These are phyloP conservation scores for Odontesthes bonariensis DNA, from an alignment of 2,113 vertebrate genomes.

Conservation along the genomic window DNA sequence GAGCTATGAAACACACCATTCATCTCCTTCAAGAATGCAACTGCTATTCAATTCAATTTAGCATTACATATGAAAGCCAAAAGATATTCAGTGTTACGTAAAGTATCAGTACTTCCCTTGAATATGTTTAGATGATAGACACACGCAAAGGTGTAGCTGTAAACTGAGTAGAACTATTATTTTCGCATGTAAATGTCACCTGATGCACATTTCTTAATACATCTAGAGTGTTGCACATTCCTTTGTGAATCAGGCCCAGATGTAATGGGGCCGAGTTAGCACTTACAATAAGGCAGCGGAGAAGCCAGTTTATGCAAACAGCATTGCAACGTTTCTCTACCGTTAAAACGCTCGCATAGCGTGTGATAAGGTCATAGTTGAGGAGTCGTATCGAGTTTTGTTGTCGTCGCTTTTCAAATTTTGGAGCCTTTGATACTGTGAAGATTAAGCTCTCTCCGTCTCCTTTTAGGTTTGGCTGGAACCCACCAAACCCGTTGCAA, in stretches of 20 bases:
- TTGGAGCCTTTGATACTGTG: not conserved
- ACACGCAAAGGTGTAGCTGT: not conserved
- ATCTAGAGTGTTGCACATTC: conserved; percentile 63
- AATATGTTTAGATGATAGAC: too few relatives aligned
- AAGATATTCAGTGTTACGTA: not conserved
- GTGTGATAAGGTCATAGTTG: too few relatives aligned
- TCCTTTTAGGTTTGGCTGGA: conserved; percentile 93
- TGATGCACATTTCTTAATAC: conserved; percentile 35
- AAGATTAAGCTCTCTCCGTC: not conserved
- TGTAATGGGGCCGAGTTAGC: conserved; percentile 42
- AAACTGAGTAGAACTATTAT: conserved; percentile 1
- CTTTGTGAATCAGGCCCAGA: conserved; percentile 72
- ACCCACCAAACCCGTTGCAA: conserved; percentile 89
- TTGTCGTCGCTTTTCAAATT: not conserved
- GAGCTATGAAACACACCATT: conserved; percentile 15
- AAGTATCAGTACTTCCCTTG: not conserved
- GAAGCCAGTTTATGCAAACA: conserved; percentile 2
- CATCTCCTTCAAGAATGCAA: conserved; percentile 14
- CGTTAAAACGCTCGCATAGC: too few relatives aligned
- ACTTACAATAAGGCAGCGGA: conserved; percentile 3
- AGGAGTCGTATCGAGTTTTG: not conserved
- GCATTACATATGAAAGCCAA: not conserved
- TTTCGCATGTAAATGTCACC: conserved; percentile 22
- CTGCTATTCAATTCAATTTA: conserved; percentile 2
- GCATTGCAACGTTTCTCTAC: conserved; percentile 8